phyloP scores from a whole-genome alignment of 1,140 invertebrate genomes.

The Apis florea region DNA sequence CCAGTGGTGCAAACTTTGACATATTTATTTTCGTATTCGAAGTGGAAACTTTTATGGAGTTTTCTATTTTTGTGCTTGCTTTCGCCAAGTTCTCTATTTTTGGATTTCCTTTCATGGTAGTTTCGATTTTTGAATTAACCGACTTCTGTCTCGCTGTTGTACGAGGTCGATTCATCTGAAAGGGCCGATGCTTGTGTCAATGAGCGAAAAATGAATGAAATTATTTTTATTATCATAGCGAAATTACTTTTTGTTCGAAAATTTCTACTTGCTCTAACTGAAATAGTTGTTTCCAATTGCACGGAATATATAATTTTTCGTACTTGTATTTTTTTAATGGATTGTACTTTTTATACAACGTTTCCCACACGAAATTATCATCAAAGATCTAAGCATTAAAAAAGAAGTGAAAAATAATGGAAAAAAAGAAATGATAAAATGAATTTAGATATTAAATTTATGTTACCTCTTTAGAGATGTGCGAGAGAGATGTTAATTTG shows the following conservation, averaged over 20 bases:
- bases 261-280: slow-evolving; percentile 52
- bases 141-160: background rate
- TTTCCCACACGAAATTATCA: slow-evolving; percentile 68
- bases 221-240: no score
- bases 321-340: background rate
- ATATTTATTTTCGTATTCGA: background rate
- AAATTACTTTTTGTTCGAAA: slow-evolving; percentile 27
- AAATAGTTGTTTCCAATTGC: slow-evolving; percentile 66
- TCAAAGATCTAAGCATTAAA: slow-evolving; percentile 66
- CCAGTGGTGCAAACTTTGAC: background rate
- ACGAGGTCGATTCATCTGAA: slow-evolving; percentile 22
- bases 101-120: background rate
- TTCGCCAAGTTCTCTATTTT: background rate
- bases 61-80: background rate
- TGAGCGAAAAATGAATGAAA: no score
- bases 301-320: slow-evolving; percentile 46
- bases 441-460: background rate
- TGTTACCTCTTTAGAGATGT: slow-evolving; percentile 73
- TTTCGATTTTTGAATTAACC: background rate
- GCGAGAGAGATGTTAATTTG: slow-evolving; percentile 70
- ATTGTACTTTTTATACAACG: slow-evolving; percentile 66
- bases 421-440: no score
- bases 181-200: background rate
- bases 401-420: background rate
- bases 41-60: background rate